These are phyloP conservation scores for Synanceia verrucosa DNA, from an alignment of 2,797 vertebrate species.

Conservation along the genomic window DNA sequence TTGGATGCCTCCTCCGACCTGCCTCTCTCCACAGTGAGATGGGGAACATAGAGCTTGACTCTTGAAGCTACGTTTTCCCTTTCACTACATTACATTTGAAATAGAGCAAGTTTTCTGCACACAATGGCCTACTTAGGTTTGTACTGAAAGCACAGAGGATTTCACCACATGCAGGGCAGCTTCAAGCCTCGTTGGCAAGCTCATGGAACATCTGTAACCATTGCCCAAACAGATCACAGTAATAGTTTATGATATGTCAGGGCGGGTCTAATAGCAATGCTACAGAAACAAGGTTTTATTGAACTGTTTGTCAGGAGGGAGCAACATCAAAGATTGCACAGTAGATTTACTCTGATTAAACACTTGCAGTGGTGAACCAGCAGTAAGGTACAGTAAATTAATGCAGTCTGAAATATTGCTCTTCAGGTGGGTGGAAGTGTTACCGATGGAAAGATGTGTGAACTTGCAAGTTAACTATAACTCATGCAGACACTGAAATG, in stretches of 20 bases:
- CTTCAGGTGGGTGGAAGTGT: constrained; percentile 22
- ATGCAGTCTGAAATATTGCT: constrained; percentile 32
- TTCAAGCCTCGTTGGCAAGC: constrained; percentile 17
- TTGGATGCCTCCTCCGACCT: constrained; percentile 47
- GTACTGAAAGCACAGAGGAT: neutral
- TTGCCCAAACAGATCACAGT: constrained; percentile 41
- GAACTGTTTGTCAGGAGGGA: constrained; percentile 34
- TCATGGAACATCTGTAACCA: constrained; percentile 29
- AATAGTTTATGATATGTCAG: constrained; percentile 40
- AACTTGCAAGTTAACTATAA: neutral
- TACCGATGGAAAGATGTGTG: constrained; percentile 6
- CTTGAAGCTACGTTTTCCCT: neutral
- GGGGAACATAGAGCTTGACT: constrained; percentile 16
- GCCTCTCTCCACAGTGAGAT: constrained; percentile 29
- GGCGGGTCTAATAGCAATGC: constrained; percentile 25
- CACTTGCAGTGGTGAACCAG: neutral
- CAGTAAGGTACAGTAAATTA: constrained; percentile 24
- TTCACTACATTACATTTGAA: neutral
- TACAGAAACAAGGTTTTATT: constrained; percentile 48
- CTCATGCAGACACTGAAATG: constrained; percentile 12
- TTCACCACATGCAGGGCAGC: constrained; percentile 1
- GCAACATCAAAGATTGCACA: constrained; percentile 21
- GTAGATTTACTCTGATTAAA: constrained; percentile 34
- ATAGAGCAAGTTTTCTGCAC: neutral
- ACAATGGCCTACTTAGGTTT: constrained; percentile 5